These are phyloP conservation scores for Notospermus geniculatus DNA, from an alignment of 1,140 invertebrate genomes.

Conservation along the genomic window DNA sequence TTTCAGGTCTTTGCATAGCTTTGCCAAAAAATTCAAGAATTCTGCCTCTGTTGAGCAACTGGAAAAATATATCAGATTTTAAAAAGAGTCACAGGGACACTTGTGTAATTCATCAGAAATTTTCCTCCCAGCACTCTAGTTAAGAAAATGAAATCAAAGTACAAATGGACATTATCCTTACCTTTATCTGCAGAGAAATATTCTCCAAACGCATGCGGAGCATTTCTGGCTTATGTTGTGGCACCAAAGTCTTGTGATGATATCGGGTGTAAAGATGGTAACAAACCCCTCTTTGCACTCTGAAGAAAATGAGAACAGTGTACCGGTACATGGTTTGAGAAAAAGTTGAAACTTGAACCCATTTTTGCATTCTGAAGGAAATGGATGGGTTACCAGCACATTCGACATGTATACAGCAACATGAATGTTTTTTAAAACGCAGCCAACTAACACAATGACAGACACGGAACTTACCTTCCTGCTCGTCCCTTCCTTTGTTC, in stretches of 20 bases:
- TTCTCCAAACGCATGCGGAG: slow-evolving; percentile 71
- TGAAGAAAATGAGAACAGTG: slow-evolving; percentile 12
- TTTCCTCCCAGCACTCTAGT: too few species aligned
- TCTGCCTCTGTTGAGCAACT: slow-evolving; percentile 75
- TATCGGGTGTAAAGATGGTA: slow-evolving; percentile 81
- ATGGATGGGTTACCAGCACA: too few species aligned
- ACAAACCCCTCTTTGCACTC: slow-evolving; percentile 69
- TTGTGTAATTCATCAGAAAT: too few species aligned
- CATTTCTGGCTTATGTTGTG: slow-evolving; percentile 75
- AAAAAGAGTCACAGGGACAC: too few species aligned
- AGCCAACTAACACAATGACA: too few species aligned
- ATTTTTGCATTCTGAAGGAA: too few species aligned
- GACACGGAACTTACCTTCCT: slow-evolving; percentile 72
- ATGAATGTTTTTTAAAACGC: too few species aligned
- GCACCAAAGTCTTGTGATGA: slow-evolving; percentile 61
- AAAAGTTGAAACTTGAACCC: neutral
- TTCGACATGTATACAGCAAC: too few species aligned
- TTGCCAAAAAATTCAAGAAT: slow-evolving; percentile 91
- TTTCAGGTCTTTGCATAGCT: slow-evolving; percentile 88
- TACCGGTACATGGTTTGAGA: too few species aligned
- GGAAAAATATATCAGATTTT: too few species aligned
- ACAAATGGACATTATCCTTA: slow-evolving; percentile 50
- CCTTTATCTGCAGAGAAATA: slow-evolving; percentile 73
- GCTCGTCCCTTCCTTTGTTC: slow-evolving; percentile 90
- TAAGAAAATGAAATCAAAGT: slow-evolving; percentile 74